phyloP scores from a whole-genome alignment of 2,797 vertebrate species.

The Pantherophis vulpinus region DNA sequence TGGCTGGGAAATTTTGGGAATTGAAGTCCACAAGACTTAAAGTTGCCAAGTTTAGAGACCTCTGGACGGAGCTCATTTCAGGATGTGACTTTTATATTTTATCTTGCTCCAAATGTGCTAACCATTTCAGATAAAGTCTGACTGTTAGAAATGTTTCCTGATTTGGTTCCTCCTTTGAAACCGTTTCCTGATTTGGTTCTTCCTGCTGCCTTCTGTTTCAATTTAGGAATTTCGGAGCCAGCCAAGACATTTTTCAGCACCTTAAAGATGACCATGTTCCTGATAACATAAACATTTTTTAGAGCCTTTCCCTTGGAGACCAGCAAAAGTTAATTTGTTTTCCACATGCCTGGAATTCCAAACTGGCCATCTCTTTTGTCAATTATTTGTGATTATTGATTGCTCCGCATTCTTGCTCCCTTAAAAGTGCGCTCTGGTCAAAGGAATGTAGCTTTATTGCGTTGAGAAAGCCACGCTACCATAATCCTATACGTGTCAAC shows the following conservation, averaged over 20 bases:
- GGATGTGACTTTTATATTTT: neutral
- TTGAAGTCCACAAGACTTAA: neutral
- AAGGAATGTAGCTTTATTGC: neutral
- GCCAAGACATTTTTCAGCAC: neutral
- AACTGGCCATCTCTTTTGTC: neutral
- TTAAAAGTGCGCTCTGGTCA: neutral
- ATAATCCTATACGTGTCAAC: neutral
- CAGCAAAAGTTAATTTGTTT: neutral
- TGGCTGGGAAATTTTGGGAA: neutral
- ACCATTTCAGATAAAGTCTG: neutral
- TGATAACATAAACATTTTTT: neutral
- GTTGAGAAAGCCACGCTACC: neutral
- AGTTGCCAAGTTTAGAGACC: neutral
- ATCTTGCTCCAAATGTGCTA: neutral
- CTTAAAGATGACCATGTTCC: neutral
- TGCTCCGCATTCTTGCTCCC: neutral
- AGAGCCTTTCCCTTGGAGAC: neutral
- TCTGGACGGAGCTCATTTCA: neutral
- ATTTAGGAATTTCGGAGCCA: neutral
- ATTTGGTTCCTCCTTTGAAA: neutral
- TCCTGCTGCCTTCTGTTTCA: neutral
- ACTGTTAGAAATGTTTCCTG: neutral
- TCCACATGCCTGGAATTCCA: neutral
- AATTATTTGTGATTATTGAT: neutral
- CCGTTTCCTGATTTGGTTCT: too few species aligned